Evolutionary conservation across 1,140 invertebrate genomes (phyloP), one percentile per base, ranked within the genome.

Genomic region (Aphaenogaster floridana): DNA sequence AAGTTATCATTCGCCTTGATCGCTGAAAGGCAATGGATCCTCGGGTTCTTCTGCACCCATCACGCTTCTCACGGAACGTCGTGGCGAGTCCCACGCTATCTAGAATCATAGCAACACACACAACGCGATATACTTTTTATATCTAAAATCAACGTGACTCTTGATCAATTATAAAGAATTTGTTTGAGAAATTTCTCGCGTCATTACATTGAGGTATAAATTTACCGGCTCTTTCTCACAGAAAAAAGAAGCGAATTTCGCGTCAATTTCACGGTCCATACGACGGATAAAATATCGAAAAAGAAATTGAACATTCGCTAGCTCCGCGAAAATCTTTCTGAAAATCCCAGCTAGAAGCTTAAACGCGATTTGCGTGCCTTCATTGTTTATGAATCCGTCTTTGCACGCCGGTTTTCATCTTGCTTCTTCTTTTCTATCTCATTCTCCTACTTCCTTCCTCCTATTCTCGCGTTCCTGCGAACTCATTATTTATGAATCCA

Each of bases 401-500:
- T 68, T 78, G 71, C 39, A 28, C 64, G 74, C 59, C 17, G 28
- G 50, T 45, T 84, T 66, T 69, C n/a, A 48, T 36, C 36, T 54
- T 21, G 42, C 59, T 28, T 11, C 45, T 61, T 36, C 52, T 52
- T 84, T 59, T 61, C 50, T 50, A 57, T 28, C 63, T 21, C 21
- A 34, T 87, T 76, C 69, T 57, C 28, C 21, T 15, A 11, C 13
- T 68, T 64, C 59, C 61, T n/a, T 7, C 11, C 39, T 50, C n/a
- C 34, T 69, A 59, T 57, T 36, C 68, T 71, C 48, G 77, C 63
- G 48, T 77, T 81, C 77, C 54, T n/a, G 61, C 69, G 42, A 83
- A 74, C 91, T 92, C 91, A 92, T 92, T 92, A 87, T 86, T 92
- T 93, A 92, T 92, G 90, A 92, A 92, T 93, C 91, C 81, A 86